These are phyloP conservation scores for Oreohelix idahoensis DNA, from an alignment of 1,140 invertebrate genomes.

Conservation along the genomic window DNA sequence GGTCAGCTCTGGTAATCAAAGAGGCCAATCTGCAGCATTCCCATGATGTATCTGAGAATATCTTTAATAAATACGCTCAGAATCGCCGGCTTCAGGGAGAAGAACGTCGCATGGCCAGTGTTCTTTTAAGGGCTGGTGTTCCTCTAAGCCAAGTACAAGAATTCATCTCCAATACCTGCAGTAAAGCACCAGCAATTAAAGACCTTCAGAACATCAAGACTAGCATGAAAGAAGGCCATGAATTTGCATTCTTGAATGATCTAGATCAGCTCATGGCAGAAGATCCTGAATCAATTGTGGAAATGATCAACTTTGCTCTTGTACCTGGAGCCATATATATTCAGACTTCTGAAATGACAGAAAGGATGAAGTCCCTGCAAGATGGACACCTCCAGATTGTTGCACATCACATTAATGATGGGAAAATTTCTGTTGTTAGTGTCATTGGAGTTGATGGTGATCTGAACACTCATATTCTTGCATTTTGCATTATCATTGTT, in stretches of 20 bases:
- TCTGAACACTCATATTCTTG: conserved; percentile 9
- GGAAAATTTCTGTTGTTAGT: conserved; percentile 22
- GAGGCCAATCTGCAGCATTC: too few relatives aligned
- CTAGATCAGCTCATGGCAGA: conserved; percentile 33
- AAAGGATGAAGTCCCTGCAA: conserved; percentile 3
- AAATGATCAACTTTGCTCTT: conserved; percentile 28
- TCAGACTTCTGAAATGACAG: conserved; percentile 21
- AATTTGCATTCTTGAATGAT: conserved; percentile 17
- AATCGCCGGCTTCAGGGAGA: conserved; percentile 14
- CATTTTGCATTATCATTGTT: not conserved
- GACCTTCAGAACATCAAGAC: not conserved
- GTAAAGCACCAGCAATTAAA: not conserved
- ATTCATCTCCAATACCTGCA: not conserved
- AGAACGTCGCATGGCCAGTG: conserved; percentile 28
- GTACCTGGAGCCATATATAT: conserved; percentile 27
- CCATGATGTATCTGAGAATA: not conserved
- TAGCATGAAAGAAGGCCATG: not conserved
- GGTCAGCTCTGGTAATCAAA: too few relatives aligned
- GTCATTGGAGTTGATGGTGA: conserved; percentile 5
- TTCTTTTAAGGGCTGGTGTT: conserved; percentile 28
- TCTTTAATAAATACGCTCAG: conserved; percentile 18
- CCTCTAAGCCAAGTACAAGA: conserved; percentile 13
- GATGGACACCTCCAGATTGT: conserved; percentile 21
- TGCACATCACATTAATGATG: not conserved
- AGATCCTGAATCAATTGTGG: conserved; percentile 11